Evolutionary conservation across 2,888 invertebrate genomes (phyloP), one percentile per base, ranked within the genome.

Genomic region (Drosophila putrida): DNA sequence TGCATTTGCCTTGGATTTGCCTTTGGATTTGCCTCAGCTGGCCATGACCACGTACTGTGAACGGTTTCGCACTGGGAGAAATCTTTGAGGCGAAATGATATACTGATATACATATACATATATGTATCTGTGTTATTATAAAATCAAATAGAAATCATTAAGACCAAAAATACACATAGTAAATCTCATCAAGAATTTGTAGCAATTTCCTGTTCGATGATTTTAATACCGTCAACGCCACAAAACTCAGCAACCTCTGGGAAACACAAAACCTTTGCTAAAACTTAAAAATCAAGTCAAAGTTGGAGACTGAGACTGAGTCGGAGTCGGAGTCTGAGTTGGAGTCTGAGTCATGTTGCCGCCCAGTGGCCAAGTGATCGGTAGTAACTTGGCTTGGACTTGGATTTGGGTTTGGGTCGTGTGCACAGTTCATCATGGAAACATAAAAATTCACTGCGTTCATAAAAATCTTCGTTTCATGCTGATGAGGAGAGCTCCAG

Each of bases 131-230:
- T 39, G 41, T 15, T 47, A 54, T 73, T 80, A 83, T 78, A 71
- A 89, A 88, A 79, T 88, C 68, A 88, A 85, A 84, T 88, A 86
- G 87, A 85, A 90, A 80, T 85, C 87, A 88, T 88, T 86, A 82
- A 64, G 78, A 47, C 71, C 68, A 69, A 71, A 82, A 86, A 88
- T 67, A 89, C 82, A 84, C 89, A 84, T 78, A 80, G 89, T 90
- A 90, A 86, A 86, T 90, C 89, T 88, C 81, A 86, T 76, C 58
- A 86, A 78, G 90, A 85, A 88, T 89, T 88, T 78, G 76, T 83
- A 76, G 85, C 88, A 85, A 90, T 90, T 90, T 90, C 90, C 90
- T 90, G 89, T 85, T 77, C 78, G 82, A 87, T 85, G 85, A 74
- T 82, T 85, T 79, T 70, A 66, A 71, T 74, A 64, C 63, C 66